Evolutionary conservation across 2,113 vertebrate genomes (phyloP).

Genomic region (Oryctolagus cuniculus): mOryCun1.1 NC_091432.1:112029001-112029500

Average conservation of each 20-base stretch:
- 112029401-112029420: not conserved
- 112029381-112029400: not conserved
- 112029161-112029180: not conserved
- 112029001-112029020: not conserved
- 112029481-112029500: not conserved
- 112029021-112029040: conserved; percentile 50
- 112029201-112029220: not conserved
- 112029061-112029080: not conserved
- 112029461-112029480: not conserved
- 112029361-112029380: not conserved
- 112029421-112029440: not conserved
- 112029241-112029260: not conserved
- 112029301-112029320: not conserved
- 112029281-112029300: no score
- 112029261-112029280: not conserved
- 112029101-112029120: not conserved
- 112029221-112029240: not conserved
- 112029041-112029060: not conserved
- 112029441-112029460: not conserved
- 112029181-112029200: not conserved
- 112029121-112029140: not conserved
- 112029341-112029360: not conserved
- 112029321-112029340: not conserved
- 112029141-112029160: not conserved
- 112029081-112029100: conserved; percentile 9